phyloP scores from a whole-genome alignment of 2,113 vertebrate species.

The Lota lota region DNA sequence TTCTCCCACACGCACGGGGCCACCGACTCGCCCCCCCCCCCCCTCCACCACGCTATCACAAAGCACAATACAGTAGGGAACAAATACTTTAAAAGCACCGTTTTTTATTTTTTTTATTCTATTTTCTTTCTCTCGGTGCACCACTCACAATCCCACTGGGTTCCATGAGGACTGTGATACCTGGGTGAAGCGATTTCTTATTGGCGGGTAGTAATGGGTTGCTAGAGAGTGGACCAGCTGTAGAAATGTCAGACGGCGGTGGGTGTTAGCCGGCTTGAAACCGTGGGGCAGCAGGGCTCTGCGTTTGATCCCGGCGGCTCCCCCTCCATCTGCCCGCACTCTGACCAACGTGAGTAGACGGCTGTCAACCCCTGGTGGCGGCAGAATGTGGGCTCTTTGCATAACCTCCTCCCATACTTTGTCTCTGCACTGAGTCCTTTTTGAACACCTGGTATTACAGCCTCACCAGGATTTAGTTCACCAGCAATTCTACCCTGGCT shows the following conservation, averaged over 20 bases:
- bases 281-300: slow-evolving; percentile 44
- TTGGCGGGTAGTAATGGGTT: slow-evolving; percentile 35
- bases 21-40: no score
- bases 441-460: slow-evolving; percentile 28
- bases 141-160: no score
- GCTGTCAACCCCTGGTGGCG: slow-evolving; percentile 19
- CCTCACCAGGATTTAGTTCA: slow-evolving; percentile 13
- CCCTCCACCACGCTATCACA: slow-evolving; percentile 27
- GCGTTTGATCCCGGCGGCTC: slow-evolving; percentile 56
- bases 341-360: slow-evolving; percentile 45
- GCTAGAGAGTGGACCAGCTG: slow-evolving; percentile 22
- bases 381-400: no score
- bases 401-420: no score
- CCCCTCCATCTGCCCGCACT: slow-evolving; percentile 57
- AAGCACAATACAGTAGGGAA: slow-evolving; percentile 33
- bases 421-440: slow-evolving; percentile 2
- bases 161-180: slow-evolving; percentile 23
- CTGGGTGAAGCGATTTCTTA: slow-evolving; percentile 11
- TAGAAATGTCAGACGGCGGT: slow-evolving; percentile 46
- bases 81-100: background rate
- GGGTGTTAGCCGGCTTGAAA: slow-evolving; percentile 52
- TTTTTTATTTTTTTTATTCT: no score
- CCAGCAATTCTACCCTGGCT: background rate
- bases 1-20: slow-evolving; percentile 29
- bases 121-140: no score